A percentile compares a stretch with the other conserved stretches of the same genome.
These are phyloP conservation scores for Triplophysa yarkandensis DNA, from an alignment of 2,797 vertebrate genomes.

Conservation along the genomic window DNA sequence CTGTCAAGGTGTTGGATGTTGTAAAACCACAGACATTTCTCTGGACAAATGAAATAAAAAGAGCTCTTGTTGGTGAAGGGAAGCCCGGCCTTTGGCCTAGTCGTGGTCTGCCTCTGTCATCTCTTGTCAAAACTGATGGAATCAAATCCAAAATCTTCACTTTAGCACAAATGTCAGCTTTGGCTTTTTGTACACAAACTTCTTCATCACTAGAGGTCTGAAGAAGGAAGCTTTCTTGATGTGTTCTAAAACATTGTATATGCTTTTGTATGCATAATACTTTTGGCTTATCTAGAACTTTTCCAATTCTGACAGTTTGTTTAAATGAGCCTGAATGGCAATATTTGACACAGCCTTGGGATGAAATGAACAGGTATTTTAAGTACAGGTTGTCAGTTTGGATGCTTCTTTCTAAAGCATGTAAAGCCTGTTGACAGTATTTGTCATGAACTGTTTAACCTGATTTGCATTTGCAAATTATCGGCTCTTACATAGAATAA, in stretches of 20 bases:
- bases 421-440: background rate
- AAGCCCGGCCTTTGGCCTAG: slow-evolving; percentile 49
- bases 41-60: slow-evolving; percentile 67
- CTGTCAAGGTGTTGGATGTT: slow-evolving; percentile 63
- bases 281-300: too few relatives aligned
- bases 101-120: slow-evolving; percentile 38
- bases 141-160: background rate
- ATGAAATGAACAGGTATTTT: too few relatives aligned
- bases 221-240: background rate
- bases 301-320: too few relatives aligned
- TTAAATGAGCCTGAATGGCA: too few relatives aligned
- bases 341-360: too few relatives aligned
- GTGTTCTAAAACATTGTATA: background rate
- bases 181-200: background rate
- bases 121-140: slow-evolving; percentile 1
- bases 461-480: background rate
- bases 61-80: slow-evolving; percentile 57
- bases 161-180: background rate
- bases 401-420: too few relatives aligned
- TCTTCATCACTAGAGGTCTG: background rate
- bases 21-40: slow-evolving; percentile 61
- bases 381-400: too few relatives aligned
- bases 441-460: background rate
- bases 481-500: background rate
- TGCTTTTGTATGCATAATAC: too few relatives aligned